A percentile compares a stretch with the other conserved stretches of the same genome.
phyloP scores from a whole-genome alignment of 2,797 vertebrate species.

The Dallia pectoralis region DNA sequence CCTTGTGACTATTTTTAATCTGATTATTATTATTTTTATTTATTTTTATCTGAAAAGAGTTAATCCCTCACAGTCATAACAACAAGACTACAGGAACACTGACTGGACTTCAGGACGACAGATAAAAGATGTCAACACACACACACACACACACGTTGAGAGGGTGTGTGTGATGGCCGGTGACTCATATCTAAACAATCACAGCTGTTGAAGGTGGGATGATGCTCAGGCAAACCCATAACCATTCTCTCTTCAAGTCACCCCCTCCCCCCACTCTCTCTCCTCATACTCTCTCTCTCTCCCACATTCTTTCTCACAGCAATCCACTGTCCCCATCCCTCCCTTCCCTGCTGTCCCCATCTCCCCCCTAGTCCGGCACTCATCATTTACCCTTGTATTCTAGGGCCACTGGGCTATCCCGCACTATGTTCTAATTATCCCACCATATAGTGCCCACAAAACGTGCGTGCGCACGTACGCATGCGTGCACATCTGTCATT shows the following conservation, averaged over 20 bases:
- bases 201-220: constrained; percentile 66
- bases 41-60: no score
- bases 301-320: background rate
- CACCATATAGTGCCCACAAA: background rate
- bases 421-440: constrained; percentile 11
- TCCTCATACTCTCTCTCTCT: constrained; percentile 17
- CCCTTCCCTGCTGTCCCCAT: no score
- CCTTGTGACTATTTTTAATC: no score
- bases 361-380: no score
- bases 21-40: no score
- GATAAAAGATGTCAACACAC: background rate
- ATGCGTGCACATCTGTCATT: constrained; percentile 1
- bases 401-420: background rate
- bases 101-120: no score
- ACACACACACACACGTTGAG: no score
- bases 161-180: constrained; percentile 18
- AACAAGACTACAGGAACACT: no score
- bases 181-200: constrained; percentile 66
- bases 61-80: no score
- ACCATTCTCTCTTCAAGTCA: constrained; percentile 4
- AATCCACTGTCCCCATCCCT: background rate
- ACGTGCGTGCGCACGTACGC: constrained; percentile 16
- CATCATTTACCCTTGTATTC: background rate
- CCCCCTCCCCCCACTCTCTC: background rate
- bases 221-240: constrained; percentile 39